Evolutionary conservation across 1,140 invertebrate species (phyloP), one percentile per base, ranked within the genome.

Genomic region (Acromyrmex heyeri): DNA sequence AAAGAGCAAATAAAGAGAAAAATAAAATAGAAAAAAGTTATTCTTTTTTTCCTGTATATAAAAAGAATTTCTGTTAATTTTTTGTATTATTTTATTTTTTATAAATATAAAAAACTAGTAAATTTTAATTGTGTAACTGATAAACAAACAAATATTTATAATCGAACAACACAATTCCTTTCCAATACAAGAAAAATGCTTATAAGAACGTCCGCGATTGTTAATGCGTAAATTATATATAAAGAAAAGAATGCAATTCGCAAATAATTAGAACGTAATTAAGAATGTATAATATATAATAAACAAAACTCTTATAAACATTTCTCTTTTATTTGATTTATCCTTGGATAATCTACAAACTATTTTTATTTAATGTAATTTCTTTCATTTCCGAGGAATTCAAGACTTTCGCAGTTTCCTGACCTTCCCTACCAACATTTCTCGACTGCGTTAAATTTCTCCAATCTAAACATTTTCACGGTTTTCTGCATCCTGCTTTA

Each of bases 361-460:
- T 12, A 10, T 44, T 44, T 44, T 44, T 44, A 0, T 44, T 44
- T 10, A 44, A 44, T 12, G 10, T 44, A 14, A n/a, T 30, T 72
- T 70, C 18, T 44, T 38, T 70, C 16, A 21, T 57, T 81, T 57
- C 0, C 2, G 21, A 72, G 67, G 27, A 48, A 72, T 30, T 82
- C 3, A 14, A 72, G 18, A 34, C 21, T 34, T 27, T 72, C 21
- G 7, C 14, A 57, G 62, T 57, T 70, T 7, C 21, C 10, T 16
- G 6, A 55, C 1, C 50, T 59, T 44, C 1, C 14, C 38, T 59
- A 24, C 21, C 48, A 18, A 30, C 21, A 8, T 82, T 72, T 72
- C 12, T 10, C 8, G 18, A 16, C 18, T n/a, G 27, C 27, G 24
- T 82, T 72, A 59, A n/a, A 82, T 82, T 82, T 82, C 67, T n/a